phyloP scores from a whole-genome alignment of 2,888 invertebrate species.

The Epinotia ramella region DNA sequence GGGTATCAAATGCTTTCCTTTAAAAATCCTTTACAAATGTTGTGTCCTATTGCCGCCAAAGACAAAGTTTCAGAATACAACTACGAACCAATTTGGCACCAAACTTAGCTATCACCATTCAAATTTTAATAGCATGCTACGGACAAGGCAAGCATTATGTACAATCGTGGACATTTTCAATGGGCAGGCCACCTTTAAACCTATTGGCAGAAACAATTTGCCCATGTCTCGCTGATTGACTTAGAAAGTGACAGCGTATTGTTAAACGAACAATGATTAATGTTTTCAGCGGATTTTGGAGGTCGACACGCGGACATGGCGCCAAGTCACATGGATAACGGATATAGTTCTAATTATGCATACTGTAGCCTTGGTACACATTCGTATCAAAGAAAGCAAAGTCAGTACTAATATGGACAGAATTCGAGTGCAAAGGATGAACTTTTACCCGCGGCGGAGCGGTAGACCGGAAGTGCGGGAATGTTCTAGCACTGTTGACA shows the following conservation, averaged over 20 bases:
- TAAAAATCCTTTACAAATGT: no score
- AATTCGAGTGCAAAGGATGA: background rate
- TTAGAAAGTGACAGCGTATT: constrained; percentile 46
- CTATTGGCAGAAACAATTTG: constrained; percentile 44
- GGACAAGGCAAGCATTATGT: background rate
- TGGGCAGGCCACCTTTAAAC: constrained; percentile 21
- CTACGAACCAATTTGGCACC: no score
- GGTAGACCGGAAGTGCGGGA: no score
- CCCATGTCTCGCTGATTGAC: constrained; percentile 38
- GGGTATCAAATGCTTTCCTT: no score
- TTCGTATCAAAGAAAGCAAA: background rate
- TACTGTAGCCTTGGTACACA: constrained; percentile 8
- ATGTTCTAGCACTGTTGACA: no score
- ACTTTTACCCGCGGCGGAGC: background rate
- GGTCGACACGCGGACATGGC: constrained; percentile 33
- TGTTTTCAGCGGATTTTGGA: constrained; percentile 40
- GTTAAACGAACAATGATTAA: constrained; percentile 44
- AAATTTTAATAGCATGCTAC: background rate
- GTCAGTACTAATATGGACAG: background rate
- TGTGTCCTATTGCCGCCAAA: no score
- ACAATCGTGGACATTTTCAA: constrained; percentile 25
- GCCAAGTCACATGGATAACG: constrained; percentile 21
- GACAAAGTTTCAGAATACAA: no score
- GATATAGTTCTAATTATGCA: constrained; percentile 34
- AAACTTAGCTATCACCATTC: no score